phyloP scores from a whole-genome alignment of 1,140 invertebrate genomes.

The Trissolcus basalis region DNA sequence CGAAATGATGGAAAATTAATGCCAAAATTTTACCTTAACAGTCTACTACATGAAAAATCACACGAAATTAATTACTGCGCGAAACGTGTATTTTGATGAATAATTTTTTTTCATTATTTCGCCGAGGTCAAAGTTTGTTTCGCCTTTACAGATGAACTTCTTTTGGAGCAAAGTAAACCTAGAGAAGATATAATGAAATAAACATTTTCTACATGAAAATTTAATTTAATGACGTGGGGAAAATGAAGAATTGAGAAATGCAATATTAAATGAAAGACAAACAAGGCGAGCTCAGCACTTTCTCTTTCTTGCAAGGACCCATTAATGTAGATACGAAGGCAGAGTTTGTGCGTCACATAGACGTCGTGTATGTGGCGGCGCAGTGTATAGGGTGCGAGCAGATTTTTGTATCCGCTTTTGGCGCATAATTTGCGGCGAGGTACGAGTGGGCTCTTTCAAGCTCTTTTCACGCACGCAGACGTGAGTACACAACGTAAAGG shows the following conservation, averaged over 20 bases:
- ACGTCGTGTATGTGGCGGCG: conserved; percentile 26
- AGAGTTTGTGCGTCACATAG: conserved; percentile 28
- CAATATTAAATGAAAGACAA: conserved; percentile 41
- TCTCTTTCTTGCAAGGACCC: conserved; percentile 51
- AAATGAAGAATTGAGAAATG: conserved; percentile 16
- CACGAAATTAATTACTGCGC: too few species aligned
- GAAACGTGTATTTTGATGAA: too few species aligned
- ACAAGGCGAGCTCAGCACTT: conserved; percentile 40
- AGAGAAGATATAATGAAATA: neutral
- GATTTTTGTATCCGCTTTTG: conserved; percentile 63
- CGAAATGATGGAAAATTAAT: too few species aligned
- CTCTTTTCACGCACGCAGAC: conserved; percentile 60
- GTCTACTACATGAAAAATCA: too few species aligned
- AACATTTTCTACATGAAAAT: neutral
- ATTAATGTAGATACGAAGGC: conserved; percentile 58
- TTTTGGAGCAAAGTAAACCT: neutral
- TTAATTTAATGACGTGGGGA: neutral
- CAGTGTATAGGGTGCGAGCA: conserved; percentile 36
- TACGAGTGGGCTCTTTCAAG: conserved; percentile 61
- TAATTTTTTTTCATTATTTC: too few species aligned
- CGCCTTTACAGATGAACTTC: too few species aligned
- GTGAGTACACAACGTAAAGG: conserved; percentile 60
- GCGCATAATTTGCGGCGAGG: conserved; percentile 61
- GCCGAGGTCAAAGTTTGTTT: too few species aligned
- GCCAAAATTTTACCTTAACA: too few species aligned